Conservation (phyloP, 2,113 vertebrate species). For the Brevimyrus niger region DNA sequence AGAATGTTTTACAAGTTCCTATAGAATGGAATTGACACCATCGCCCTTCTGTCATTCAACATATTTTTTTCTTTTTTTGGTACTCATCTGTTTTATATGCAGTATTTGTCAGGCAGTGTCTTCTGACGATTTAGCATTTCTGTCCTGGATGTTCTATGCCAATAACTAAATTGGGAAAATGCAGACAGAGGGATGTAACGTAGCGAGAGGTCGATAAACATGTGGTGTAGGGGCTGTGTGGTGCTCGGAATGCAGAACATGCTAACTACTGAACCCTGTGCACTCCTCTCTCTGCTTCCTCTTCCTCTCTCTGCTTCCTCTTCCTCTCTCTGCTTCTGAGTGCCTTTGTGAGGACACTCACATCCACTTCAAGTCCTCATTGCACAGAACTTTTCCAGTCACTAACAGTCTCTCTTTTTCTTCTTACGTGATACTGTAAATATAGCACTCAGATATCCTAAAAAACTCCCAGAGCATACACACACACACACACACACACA, state of each 20-base stretch:
- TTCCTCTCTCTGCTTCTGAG: slow-evolving; percentile 27
- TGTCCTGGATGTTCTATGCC: background rate
- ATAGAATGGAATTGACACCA: background rate
- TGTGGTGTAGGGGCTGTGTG: background rate
- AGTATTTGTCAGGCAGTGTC: background rate
- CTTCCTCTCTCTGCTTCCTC: background rate
- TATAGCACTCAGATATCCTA: slow-evolving; percentile 59
- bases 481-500: slow-evolving; percentile 34
- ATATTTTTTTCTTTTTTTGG: background rate
- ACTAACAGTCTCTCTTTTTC: slow-evolving; percentile 34
- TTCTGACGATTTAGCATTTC: background rate
- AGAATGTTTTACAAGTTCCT: slow-evolving; percentile 11
- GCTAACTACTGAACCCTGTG: slow-evolving; percentile 41
- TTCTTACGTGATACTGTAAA: slow-evolving; percentile 57
- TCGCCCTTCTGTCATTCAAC: background rate
- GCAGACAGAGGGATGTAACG: background rate
- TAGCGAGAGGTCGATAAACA: background rate
- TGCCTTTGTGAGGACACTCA: slow-evolving; percentile 32
- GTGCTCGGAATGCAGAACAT: slow-evolving; percentile 44
- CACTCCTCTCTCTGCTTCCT: slow-evolving; percentile 18
- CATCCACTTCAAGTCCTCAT: slow-evolving; percentile 45
- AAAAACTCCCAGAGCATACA: slow-evolving; percentile 30
- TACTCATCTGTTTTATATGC: background rate
- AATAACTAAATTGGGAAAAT: background rate
- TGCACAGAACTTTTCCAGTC: slow-evolving; percentile 58